Conservation (phyloP, 2,888 invertebrate genomes). For the Odontomyia ornata region DNA sequence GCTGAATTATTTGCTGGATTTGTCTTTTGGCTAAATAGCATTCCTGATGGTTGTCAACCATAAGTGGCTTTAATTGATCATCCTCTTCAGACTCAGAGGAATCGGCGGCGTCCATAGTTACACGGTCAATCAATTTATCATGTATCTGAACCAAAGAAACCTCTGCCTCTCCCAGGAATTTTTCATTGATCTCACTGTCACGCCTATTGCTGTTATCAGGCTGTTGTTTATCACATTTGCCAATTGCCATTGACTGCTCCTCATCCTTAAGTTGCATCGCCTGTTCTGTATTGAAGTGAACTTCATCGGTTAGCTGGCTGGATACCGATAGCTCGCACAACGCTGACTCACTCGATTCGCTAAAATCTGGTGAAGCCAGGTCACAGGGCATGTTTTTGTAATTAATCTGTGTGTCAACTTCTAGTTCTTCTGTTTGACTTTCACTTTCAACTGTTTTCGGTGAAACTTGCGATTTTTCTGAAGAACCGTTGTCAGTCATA, state of each 20-base stretch:
- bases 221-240: slow-evolving; percentile 12
- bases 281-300: slow-evolving; percentile 1
- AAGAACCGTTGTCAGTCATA: background rate
- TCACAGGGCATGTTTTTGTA: background rate
- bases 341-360: background rate
- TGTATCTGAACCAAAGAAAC: slow-evolving; percentile 53
- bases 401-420: background rate
- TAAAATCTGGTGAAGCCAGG: background rate
- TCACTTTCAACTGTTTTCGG: slow-evolving; percentile 50
- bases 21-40: slow-evolving; percentile 58
- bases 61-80: slow-evolving; percentile 63
- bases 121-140: slow-evolving; percentile 57
- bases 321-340: background rate
- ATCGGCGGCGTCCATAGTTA: slow-evolving; percentile 59
- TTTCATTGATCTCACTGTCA: slow-evolving; percentile 2
- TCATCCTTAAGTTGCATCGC: background rate
- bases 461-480: slow-evolving; percentile 18
- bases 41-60: slow-evolving; percentile 61
- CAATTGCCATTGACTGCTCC: background rate
- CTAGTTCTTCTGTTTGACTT: slow-evolving; percentile 48
- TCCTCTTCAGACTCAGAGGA: slow-evolving; percentile 60
- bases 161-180: slow-evolving; percentile 50
- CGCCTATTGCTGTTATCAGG: slow-evolving; percentile 3
- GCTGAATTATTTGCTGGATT: slow-evolving; percentile 48
- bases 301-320: background rate